Evolutionary conservation across 2,888 invertebrate genomes (phyloP).

Genomic region (Macropis europaea): DNA sequence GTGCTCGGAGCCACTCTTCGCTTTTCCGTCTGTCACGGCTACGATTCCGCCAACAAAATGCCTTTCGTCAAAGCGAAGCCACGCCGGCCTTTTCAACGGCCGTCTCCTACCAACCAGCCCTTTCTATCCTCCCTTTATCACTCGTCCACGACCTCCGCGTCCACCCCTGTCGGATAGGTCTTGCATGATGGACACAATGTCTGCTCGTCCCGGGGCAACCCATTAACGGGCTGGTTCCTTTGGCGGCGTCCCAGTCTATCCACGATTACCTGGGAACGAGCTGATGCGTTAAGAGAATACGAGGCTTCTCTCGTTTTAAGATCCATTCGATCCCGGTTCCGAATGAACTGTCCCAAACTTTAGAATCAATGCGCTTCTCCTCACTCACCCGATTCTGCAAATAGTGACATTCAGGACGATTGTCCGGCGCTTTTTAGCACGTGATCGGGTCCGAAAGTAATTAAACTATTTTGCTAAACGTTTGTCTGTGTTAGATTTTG

Average conservation of each 20-base stretch:
- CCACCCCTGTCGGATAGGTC: constrained; percentile 2
- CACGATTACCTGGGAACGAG: constrained; percentile 11
- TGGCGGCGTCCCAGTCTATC: constrained; percentile 41
- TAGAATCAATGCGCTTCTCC: too few species aligned
- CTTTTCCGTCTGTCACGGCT: constrained; percentile 61
- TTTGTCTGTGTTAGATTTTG: too few species aligned
- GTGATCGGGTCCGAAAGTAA: too few species aligned
- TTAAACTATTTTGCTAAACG: too few species aligned
- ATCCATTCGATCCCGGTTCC: too few species aligned
- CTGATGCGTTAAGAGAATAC: constrained; percentile 1
- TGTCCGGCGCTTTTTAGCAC: too few species aligned
- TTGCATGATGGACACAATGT: constrained; percentile 56
- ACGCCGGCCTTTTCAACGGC: constrained; percentile 53
- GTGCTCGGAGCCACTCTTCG: constrained; percentile 41
- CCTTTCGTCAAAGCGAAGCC: constrained; percentile 61
- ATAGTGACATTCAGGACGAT: too few species aligned
- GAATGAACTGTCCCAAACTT: too few species aligned
- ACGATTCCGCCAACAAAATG: constrained; percentile 60
- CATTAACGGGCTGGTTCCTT: constrained; percentile 55
- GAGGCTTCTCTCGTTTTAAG: too few species aligned
- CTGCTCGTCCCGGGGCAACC: constrained; percentile 36
- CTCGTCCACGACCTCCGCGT: constrained; percentile 24
- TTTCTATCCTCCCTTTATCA: constrained; percentile 32
- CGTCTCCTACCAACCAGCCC: constrained; percentile 17
- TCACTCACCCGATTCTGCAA: too few species aligned